phyloP scores from a whole-genome alignment of 2,113 vertebrate species.

The Salvelinus alpinus region DNA sequence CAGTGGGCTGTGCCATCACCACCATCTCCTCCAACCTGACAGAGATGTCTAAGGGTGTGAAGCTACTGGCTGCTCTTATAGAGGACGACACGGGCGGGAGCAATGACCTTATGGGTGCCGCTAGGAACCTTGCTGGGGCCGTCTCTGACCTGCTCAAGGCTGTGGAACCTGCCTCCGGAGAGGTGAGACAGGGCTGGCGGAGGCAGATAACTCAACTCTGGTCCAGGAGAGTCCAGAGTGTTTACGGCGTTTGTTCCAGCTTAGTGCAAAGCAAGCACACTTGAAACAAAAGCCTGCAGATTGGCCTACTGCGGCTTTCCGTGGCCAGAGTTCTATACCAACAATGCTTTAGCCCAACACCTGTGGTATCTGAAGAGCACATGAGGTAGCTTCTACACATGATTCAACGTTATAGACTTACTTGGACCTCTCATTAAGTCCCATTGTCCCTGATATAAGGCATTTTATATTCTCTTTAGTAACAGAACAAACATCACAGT shows the following conservation, averaged over 20 bases:
- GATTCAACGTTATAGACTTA: too few species aligned
- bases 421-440: too few species aligned
- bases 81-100: slow-evolving; percentile 94
- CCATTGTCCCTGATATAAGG: too few species aligned
- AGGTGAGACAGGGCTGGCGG: slow-evolving; percentile 73
- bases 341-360: too few species aligned
- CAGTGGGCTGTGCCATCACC: slow-evolving; percentile 97
- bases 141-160: slow-evolving; percentile 95
- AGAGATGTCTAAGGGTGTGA: slow-evolving; percentile 98
- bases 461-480: too few species aligned
- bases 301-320: too few species aligned
- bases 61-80: slow-evolving; percentile 94
- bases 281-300: too few species aligned
- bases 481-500: not conserved
- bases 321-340: too few species aligned
- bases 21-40: slow-evolving; percentile 99
- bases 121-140: slow-evolving; percentile 88
- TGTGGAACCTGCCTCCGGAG: slow-evolving; percentile 93
- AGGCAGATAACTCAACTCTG: not conserved
- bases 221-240: not conserved
- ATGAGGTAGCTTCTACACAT: too few species aligned
- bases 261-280: too few species aligned
- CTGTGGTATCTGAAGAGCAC: too few species aligned
- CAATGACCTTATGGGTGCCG: slow-evolving; percentile 91
- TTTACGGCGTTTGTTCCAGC: too few species aligned